Conservation (phyloP, 2,888 invertebrate species). For the Carabus problematicus region DNA sequence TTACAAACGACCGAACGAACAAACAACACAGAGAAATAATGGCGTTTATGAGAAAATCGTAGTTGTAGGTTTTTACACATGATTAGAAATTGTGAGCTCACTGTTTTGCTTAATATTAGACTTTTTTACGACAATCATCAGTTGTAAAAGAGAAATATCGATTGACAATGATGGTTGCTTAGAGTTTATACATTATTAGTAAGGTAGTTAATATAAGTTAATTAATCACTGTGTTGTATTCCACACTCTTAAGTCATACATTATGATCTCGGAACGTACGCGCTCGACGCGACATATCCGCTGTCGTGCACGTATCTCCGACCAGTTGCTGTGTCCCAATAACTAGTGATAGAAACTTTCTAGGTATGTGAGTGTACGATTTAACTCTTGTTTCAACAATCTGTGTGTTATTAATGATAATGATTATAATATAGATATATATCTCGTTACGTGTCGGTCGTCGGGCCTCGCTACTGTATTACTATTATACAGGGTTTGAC, state of each 20-base stretch:
- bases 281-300: not conserved
- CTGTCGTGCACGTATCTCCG: conserved; percentile 36
- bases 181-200: conserved; percentile 33
- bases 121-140: conserved; percentile 10
- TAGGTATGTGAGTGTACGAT: conserved; percentile 37
- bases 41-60: conserved; percentile 9
- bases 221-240: conserved; percentile 42
- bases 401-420: too few species aligned
- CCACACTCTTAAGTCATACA: conserved; percentile 41
- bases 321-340: conserved; percentile 60
- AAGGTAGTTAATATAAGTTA: conserved; percentile 42
- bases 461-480: too few species aligned
- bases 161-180: conserved; percentile 33
- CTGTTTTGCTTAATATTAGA: conserved; percentile 32
- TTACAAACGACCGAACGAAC: conserved; percentile 23
- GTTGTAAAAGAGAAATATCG: conserved; percentile 14
- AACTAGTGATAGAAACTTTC: conserved; percentile 54
- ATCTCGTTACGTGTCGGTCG: too few species aligned
- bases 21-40: conserved; percentile 19
- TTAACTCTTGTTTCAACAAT: conserved; percentile 4
- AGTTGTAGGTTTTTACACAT: conserved; percentile 39
- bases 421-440: too few species aligned
- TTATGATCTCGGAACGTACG: conserved; percentile 40
- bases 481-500: too few species aligned
- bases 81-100: conserved; percentile 37